phyloP scores from a whole-genome alignment of 2,113 vertebrate species.

The Vanacampus margaritifer region DNA sequence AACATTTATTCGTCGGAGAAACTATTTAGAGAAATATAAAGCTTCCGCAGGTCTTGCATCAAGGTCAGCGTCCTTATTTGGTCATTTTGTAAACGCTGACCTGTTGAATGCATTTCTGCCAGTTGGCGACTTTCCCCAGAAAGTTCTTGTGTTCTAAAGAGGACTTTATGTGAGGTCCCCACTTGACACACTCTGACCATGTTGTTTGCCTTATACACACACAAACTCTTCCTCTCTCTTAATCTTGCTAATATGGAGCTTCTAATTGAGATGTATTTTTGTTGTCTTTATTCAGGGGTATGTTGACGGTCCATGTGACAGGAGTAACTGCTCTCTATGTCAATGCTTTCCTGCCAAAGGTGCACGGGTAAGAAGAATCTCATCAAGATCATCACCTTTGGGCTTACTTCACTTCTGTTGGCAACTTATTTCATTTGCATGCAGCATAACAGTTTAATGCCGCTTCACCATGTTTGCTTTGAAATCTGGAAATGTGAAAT shows the following conservation, averaged over 20 bases:
- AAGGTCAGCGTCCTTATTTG: constrained; percentile 33
- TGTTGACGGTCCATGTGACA: constrained; percentile 36
- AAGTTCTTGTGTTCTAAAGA: not conserved
- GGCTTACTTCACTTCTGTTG: too few relatives aligned
- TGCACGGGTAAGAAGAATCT: constrained; percentile 39
- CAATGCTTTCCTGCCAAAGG: constrained; percentile 56
- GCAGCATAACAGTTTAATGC: not conserved
- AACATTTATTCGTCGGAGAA: constrained; percentile 33
- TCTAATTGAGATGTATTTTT: not conserved
- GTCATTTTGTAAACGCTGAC: constrained; percentile 16
- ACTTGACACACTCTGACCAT: not conserved
- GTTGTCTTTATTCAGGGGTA: constrained; percentile 34
- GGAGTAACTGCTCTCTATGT: constrained; percentile 53
- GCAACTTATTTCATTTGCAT: too few relatives aligned
- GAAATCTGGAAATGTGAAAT: too few relatives aligned
- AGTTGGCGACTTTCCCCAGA: not conserved
- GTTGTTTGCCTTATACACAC: not conserved
- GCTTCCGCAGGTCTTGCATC: constrained; percentile 1
- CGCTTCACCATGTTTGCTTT: too few relatives aligned
- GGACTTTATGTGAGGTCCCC: not conserved
- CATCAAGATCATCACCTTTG: not conserved
- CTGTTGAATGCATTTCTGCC: constrained; percentile 19
- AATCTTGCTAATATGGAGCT: not conserved
- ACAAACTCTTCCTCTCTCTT: not conserved
- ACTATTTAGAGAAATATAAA: not conserved